Evolutionary conservation across 2,797 vertebrate species (phyloP), one percentile per base, ranked within the genome.

Genomic region (Sebastes kiyomatsui): DNA sequence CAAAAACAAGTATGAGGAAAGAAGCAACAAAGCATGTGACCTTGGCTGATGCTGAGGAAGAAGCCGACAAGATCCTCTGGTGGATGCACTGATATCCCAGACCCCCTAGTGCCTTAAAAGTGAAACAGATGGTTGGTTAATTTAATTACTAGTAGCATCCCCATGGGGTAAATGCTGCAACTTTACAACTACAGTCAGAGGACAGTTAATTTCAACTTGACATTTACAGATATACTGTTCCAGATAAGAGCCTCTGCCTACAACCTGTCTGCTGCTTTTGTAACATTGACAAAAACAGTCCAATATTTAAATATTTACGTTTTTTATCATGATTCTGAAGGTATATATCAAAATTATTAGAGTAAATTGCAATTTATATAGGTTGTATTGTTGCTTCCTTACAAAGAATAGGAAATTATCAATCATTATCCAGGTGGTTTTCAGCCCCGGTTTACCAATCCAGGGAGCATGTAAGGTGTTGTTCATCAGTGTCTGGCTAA

Each of bases 401-500:
- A 90, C 86, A 33, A 87, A 18, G 3, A 72, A 25, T 6, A 88
- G 25, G 49, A 90, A 82, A 2, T 81, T 64, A 77, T 96, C 95
- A 55, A 95, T 74, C 90, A 95, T 93, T 52, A 87, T 85, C 88
- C 92, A 90, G 61, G 89, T 56, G 16, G 82, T 79, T 0, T 74
- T 72, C 4, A 77, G 71, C 61, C 90, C 88, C 38, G 87, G 74
- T 49, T 67, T 81, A 13, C 96, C 96, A 9, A 92, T 80, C 95
- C 95, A 96, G 30, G 95, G 89, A 3, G 83, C 72, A 58, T 95
- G 95, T 46, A 93, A 88, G 61, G 70, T 84, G 10, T 79, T 71
- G 75, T 95, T 93, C 23, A 67, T 80, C 79, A 92, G 88, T 0
- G 95, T 95, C 76, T 92, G 77, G 42, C 70, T 84, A 64, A 96